These are phyloP conservation scores for Thaumetopoea pityocampa DNA, from an alignment of 1,140 invertebrate genomes.

Conservation along the genomic window DNA sequence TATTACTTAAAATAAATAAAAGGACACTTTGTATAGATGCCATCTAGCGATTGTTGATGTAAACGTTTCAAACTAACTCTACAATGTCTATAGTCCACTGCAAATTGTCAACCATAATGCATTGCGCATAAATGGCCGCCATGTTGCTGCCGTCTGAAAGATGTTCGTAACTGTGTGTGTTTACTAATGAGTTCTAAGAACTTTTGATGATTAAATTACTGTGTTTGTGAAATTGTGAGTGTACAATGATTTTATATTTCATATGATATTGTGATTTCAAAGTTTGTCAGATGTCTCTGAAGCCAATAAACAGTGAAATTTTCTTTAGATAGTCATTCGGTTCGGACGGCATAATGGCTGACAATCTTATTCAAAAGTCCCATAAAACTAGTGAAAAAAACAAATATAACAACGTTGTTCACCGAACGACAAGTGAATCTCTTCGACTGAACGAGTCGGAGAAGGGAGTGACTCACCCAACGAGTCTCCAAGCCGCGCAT, in stretches of 20 bases:
- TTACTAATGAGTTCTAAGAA: slow-evolving; percentile 76
- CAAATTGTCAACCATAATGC: slow-evolving; percentile 76
- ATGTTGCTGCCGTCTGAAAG: slow-evolving; percentile 76
- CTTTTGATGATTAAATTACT: slow-evolving; percentile 71
- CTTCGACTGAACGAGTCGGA: slow-evolving; percentile 81
- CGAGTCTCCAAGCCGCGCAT: slow-evolving; percentile 72
- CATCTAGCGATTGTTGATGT: slow-evolving; percentile 47
- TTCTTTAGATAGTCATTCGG: slow-evolving; percentile 76
- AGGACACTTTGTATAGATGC: slow-evolving; percentile 14
- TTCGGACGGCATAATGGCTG: slow-evolving; percentile 77
- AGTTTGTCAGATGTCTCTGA: slow-evolving; percentile 74
- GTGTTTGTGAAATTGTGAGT: slow-evolving; percentile 75
- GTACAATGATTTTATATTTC: slow-evolving; percentile 72
- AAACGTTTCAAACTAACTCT: slow-evolving; percentile 34
- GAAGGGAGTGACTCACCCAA: slow-evolving; percentile 74
- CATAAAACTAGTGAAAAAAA: slow-evolving; percentile 77
- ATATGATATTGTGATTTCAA: slow-evolving; percentile 65
- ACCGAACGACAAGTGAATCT: slow-evolving; percentile 87
- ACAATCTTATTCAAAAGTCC: slow-evolving; percentile 77
- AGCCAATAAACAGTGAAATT: slow-evolving; percentile 75
- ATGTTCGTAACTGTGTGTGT: slow-evolving; percentile 76
- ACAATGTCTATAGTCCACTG: slow-evolving; percentile 62
- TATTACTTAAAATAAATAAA: too few relatives aligned
- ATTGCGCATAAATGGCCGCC: slow-evolving; percentile 77
- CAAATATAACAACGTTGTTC: slow-evolving; percentile 80